phyloP scores from a whole-genome alignment of 2,113 vertebrate species.

The Struthidea cinerea region DNA sequence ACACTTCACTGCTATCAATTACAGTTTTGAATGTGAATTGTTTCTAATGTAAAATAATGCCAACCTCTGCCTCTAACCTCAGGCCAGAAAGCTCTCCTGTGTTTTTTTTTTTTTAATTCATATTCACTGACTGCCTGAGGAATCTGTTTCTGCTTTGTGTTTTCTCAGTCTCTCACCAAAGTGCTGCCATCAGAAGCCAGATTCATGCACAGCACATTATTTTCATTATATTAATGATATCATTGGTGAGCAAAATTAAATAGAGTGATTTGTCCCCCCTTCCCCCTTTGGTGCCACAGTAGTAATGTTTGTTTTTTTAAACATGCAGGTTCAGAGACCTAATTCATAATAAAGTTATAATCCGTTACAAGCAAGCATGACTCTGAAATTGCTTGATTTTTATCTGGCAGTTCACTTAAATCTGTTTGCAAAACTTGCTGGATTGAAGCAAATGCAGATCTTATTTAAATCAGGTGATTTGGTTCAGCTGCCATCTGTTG shows the following conservation, averaged over 20 bases:
- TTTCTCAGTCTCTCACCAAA: slow-evolving; percentile 57
- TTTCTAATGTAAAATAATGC: slow-evolving; percentile 88
- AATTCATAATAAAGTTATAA: slow-evolving; percentile 67
- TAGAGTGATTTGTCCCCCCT: background rate
- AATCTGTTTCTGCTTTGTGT: slow-evolving; percentile 53
- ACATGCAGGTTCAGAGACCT: background rate
- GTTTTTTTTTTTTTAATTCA: background rate
- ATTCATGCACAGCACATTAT: slow-evolving; percentile 40
- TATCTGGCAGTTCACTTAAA: slow-evolving; percentile 69
- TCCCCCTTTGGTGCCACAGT: background rate
- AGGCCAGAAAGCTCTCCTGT: slow-evolving; percentile 76
- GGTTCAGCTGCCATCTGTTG: slow-evolving; percentile 80
- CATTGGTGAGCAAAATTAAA: slow-evolving; percentile 59
- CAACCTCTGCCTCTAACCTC: slow-evolving; percentile 77
- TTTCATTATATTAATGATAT: slow-evolving; percentile 63
- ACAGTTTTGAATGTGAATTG: slow-evolving; percentile 86
- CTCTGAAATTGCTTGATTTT: slow-evolving; percentile 68
- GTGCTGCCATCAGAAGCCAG: slow-evolving; percentile 44
- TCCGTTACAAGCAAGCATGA: slow-evolving; percentile 53
- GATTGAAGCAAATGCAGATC: slow-evolving; percentile 41
- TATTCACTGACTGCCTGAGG: slow-evolving; percentile 42
- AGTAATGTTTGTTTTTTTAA: background rate
- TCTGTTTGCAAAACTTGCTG: slow-evolving; percentile 62
- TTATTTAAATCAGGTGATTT: slow-evolving; percentile 75
- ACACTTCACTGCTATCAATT: slow-evolving; percentile 85